These are phyloP conservation scores for Lepisosteus oculatus DNA, from an alignment of 2,113 vertebrate species.

Conservation along the genomic window DNA sequence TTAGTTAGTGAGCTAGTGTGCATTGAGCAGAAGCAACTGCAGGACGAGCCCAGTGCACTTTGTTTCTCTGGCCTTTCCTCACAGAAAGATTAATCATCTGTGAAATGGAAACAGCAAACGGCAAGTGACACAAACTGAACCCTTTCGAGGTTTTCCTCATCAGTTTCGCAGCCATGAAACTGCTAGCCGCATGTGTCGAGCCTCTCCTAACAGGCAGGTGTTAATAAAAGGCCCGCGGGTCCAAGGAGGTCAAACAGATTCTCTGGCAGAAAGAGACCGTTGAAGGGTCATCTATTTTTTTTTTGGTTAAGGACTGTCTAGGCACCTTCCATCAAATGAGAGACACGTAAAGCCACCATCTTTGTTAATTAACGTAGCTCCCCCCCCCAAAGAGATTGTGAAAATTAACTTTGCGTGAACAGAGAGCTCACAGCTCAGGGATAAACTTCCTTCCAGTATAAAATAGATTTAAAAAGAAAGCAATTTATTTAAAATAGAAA, in stretches of 20 bases:
- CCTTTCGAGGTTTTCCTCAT: constrained; percentile 95
- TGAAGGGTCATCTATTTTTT: constrained; percentile 59
- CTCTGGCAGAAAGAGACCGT: constrained; percentile 29
- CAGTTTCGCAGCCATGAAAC: constrained; percentile 84
- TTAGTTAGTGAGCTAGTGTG: constrained; percentile 93
- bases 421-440: no score
- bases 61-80: constrained; percentile 95
- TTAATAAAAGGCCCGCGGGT: constrained; percentile 97
- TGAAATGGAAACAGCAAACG: constrained; percentile 99
- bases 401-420: no score
- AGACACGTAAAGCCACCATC: constrained; percentile 31
- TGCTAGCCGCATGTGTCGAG: constrained; percentile 77
- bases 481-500: no score
- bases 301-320: constrained; percentile 61
- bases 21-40: constrained; percentile 92
- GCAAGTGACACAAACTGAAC: constrained; percentile 98
- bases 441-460: no score
- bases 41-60: constrained; percentile 90
- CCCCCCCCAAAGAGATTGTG: no score
- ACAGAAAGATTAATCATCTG: constrained; percentile 99
- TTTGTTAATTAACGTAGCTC: constrained; percentile 4
- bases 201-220: constrained; percentile 94
- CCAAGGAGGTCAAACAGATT: constrained; percentile 84
- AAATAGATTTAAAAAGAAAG: no score
- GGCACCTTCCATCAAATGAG: constrained; percentile 52